Evolutionary conservation across 53 echinoderm and acorn worm species (phyloP).

Genomic region (Paracentrotus lividus): DNA sequence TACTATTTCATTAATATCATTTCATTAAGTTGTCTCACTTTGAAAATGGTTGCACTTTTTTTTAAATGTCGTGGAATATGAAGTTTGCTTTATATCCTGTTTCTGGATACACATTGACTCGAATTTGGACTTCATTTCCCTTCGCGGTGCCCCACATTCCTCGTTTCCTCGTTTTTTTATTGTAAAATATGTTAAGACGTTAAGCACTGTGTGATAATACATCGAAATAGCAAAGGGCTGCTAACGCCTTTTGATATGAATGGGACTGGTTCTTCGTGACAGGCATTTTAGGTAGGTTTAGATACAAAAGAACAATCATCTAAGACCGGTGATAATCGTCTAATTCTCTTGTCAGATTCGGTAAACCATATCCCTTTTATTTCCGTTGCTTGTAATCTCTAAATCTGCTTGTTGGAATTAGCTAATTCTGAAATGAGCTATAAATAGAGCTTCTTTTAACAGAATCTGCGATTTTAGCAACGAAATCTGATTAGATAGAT

Average conservation of each 20-base stretch:
- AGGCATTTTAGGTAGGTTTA: neutral
- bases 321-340: conserved; percentile 37
- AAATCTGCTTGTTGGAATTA: conserved; percentile 63
- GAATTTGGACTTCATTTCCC: neutral
- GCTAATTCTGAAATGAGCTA: conserved; percentile 58
- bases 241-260: neutral
- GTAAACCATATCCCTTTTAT: conserved; percentile 21
- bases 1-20: no score
- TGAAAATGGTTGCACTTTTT: no score
- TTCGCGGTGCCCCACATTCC: neutral
- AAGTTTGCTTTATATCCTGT: no score
- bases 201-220: conserved; percentile 23
- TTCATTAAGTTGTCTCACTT: no score
- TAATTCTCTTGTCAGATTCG: conserved; percentile 59
- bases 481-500: neutral
- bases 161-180: neutral
- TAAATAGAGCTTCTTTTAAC: neutral
- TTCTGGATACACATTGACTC: neutral
- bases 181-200: conserved; percentile 10
- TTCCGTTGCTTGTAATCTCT: neutral
- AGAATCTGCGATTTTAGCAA: conserved; percentile 2
- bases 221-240: neutral
- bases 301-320: neutral
- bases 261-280: neutral
- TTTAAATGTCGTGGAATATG: no score